Evolutionary conservation across 2,797 vertebrate species (phyloP), one percentile per base, ranked within the genome.

Genomic region (Lepidocolaptes lacrymiger): DNA sequence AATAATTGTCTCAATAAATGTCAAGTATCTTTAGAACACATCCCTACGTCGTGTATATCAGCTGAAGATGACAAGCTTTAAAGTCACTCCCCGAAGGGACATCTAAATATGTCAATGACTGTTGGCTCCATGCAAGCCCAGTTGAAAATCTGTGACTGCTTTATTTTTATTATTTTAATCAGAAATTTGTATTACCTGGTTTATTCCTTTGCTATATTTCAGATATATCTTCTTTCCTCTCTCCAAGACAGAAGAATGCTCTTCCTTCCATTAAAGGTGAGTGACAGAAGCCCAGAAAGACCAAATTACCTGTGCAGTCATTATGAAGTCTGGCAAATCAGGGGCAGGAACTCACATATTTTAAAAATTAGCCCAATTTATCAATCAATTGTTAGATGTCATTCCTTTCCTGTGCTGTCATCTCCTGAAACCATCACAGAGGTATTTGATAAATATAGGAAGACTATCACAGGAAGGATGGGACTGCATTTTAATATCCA

Each of bases 1-100:
- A 94, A 89, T 91, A 88, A 91, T 88, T 67, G 71, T 71, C 91
- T 86, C 85, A 79, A 67, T 92, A 96, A 94, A 82, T 85, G 90
- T 94, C 90, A 92, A 91, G 58, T 62, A 69, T 84, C 66, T 62
- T 85, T 88, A 67, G 46, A 92, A 80, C 39, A 62, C n/a, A 85
- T 22, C 58, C 36, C 69, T 72, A 4, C 54, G 59, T 72, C 21
- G 11, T 32, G 67, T 52, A 30, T 10, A 58, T 26, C 77, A 74
- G 56, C 72, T 69, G 81, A 71, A 88, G 56, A 78, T 91, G 78
- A 89, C 81, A 88, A 67, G 46, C 27, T 91, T 62, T 94, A 49
- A 71, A 93, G 73, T 77, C 46, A 67, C 20, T 80, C 71, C 20
- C 64, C 46, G 21, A 89, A 69, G 59, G 76, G 37, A 61, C 1